Evolutionary conservation across 1,140 invertebrate species (phyloP), one percentile per base, ranked within the genome.

Genomic region (Lepidurus packardi): DNA sequence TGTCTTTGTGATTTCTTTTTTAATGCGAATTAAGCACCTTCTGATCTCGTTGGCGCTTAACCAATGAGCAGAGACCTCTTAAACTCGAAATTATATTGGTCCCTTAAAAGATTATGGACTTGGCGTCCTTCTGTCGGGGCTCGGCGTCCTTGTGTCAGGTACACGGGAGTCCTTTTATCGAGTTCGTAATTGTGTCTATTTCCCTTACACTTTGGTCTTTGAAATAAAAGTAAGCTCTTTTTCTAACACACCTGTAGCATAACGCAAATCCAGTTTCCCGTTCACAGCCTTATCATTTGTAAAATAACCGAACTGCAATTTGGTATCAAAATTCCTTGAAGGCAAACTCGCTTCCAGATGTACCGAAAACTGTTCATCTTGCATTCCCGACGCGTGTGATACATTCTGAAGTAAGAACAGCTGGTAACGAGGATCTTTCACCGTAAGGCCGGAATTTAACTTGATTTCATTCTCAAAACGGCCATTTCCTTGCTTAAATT

Each of bases 391-490:
- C 13, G 78, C 41, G 53, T 78, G 75, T 16, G 34, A 75, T n/a
- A 78, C 24, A 24, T 44, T 45, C 42, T 78, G 78, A 2, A 42
- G 41, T 24, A 78, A 45, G n/a, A 74, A 47, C 21, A 78, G 47
- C 34, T 73, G 43, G 75, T 78, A 25, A 13, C n/a, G 73, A 42
- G 9, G 34, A 11, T 78, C 43, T 6, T 74, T 73, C 13, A 73
- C 65, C 21, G 73, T 75, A 1, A 86, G 86, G 79, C 85, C 87
- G 4, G 85, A 85, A 77, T 87, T 86, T 1, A 89, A 83, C 77
- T 87, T 87, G 1, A 86, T 81, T 76, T 87, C 85, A 34, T 87
- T 82, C 79, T 90, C 89, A 8, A 88, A 81, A 77, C 89, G 89
- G 10, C 87, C 88, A 16, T 87, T 82, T 0, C 87, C 86, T 82